Percentiles rank a stretch among this genome's conserved stretches.
phyloP scores from a whole-genome alignment of 2,888 invertebrate species.

The Mesochorus sp. region DNA sequence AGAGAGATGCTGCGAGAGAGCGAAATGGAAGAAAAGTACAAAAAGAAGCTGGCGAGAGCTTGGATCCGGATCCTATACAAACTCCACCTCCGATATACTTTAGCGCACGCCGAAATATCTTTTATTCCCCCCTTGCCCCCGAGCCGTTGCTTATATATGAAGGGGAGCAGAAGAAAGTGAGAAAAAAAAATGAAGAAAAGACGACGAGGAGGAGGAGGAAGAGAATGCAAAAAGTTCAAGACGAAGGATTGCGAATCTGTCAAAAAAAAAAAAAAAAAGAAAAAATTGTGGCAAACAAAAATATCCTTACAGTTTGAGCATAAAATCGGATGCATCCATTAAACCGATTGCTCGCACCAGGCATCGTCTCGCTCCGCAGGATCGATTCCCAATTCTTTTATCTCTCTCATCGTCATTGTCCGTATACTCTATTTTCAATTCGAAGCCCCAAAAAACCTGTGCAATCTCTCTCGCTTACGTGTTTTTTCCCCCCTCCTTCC shows the following conservation, averaged over 20 bases:
- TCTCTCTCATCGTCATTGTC: constrained; percentile 69
- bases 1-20: constrained; percentile 29
- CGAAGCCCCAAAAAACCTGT: constrained; percentile 65
- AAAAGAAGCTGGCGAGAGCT: constrained; percentile 23
- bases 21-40: constrained; percentile 44
- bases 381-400: constrained; percentile 43
- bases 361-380: constrained; percentile 1
- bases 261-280: constrained; percentile 4
- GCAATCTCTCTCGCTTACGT: constrained; percentile 23
- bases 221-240: neutral
- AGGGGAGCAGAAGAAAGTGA: neutral
- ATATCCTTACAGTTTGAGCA: no score
- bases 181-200: constrained; percentile 1
- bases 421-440: constrained; percentile 75
- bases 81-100: constrained; percentile 35
- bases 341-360: constrained; percentile 33
- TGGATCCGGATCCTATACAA: constrained; percentile 49
- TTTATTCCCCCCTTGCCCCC: neutral
- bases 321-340: constrained; percentile 8
- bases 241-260: constrained; percentile 8
- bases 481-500: neutral
- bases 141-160: neutral
- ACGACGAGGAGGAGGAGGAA: neutral
- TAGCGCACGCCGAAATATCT: constrained; percentile 28
- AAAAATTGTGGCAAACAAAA: neutral